Base-by-base conservation (phyloP, 2,888 invertebrate species). In the Tinea pellionella region DNA sequence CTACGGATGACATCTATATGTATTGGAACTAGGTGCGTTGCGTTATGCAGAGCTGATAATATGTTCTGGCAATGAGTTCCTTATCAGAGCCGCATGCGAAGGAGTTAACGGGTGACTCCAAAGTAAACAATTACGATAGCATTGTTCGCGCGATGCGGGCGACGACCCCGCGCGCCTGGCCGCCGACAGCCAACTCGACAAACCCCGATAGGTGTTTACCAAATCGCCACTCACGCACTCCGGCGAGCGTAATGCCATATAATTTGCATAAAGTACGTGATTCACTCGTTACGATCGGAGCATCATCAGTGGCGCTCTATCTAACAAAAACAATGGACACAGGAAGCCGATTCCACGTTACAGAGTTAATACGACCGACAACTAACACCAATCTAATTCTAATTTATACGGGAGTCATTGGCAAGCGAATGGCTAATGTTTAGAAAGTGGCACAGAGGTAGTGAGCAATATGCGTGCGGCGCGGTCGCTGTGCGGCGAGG, bases 101-200 rank as follows among this genome's bases (percentile, higher is more conserved):
- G 68, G 67, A 68, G 66, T 15, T 75, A 75, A 71, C 70, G 77
- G 78, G 78, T 73, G 73, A 69, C 72, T 73, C 71, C 72, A 76
- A 72, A 73, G 80, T 80, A 84, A 82, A 84, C 80, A 83, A 81
- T 79, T 76, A 74, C 78, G 78, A 78, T 79, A 78, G 73, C 75
- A 78, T 78, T 78, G 80, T 79, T 72, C 65, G 60, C 63, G 62
- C 60, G 47, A 66, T 64, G 68, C 67, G 78, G 77, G 64, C 77
- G 69, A 64, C 65, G 77, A 77, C 77, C 78, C 66, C 67, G 66
- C 64, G 61, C 62, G 63, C 64, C 67, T 18, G n/a, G 42, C 18
- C 29, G 13, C 32, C 18, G 32, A 51, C 57, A 15, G 30, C 57
- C 57, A 57, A 32, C 59, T 43, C 59, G 29, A 30, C 32, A 32